Percentiles rank a stretch among this genome's conserved stretches.
These are phyloP conservation scores for Galaxias olidus DNA, from an alignment of 2,797 vertebrate species.

Conservation along the genomic window DNA sequence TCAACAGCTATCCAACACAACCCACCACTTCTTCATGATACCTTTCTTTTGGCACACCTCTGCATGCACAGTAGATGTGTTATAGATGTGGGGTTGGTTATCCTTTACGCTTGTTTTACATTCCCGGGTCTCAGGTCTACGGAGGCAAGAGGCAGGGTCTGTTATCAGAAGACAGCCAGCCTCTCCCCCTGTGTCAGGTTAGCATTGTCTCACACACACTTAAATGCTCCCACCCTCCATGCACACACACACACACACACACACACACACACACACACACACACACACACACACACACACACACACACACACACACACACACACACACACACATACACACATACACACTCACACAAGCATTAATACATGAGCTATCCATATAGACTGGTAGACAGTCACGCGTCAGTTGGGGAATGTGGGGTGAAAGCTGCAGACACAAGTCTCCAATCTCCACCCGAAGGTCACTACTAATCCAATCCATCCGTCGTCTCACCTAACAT, in stretches of 20 bases:
- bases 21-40: background rate
- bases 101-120: conserved; percentile 12
- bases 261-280: too few relatives aligned
- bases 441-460: conserved; percentile 51
- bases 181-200: conserved; percentile 73
- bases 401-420: conserved; percentile 27
- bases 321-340: conserved; percentile 10
- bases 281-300: conserved; percentile 10
- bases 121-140: conserved; percentile 61
- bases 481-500: conserved; percentile 42
- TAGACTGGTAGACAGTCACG: too few relatives aligned
- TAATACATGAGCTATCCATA: conserved; percentile 13
- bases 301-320: conserved; percentile 6
- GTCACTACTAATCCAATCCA: conserved; percentile 52
- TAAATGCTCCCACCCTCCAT: conserved; percentile 1
- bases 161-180: conserved; percentile 67
- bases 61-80: background rate
- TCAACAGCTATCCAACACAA: background rate
- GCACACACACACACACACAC: conserved; percentile 29
- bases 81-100: background rate
- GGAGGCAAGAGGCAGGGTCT: conserved; percentile 67
- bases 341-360: background rate
- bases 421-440: conserved; percentile 46
- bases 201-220: conserved; percentile 41
- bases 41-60: background rate